Conservation (phyloP, 2,113 vertebrate genomes). For the Struthidea cinerea region DNA sequence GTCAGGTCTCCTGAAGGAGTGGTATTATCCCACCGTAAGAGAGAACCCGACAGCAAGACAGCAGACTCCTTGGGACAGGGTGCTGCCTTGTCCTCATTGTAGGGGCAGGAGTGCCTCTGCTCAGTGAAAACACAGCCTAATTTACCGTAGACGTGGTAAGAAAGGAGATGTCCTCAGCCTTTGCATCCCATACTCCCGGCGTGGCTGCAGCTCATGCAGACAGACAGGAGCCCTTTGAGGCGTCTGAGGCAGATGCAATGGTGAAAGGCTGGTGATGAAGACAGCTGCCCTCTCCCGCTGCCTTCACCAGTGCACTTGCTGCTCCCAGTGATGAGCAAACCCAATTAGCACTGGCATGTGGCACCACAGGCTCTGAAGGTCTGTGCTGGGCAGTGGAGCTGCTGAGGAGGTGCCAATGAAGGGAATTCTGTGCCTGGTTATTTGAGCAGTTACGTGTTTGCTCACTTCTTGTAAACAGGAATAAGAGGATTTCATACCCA, state of each 20-base stretch:
- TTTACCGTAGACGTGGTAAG: fast-evolving
- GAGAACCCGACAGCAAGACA: fast-evolving
- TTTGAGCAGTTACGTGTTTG: not conserved
- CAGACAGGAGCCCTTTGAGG: fast-evolving
- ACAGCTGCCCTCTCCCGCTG: not conserved
- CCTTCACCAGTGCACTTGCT: not conserved
- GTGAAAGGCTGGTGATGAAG: not conserved
- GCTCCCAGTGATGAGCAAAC: not conserved
- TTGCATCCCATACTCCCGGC: fast-evolving
- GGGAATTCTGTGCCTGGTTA: not conserved
- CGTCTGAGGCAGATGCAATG: not conserved
- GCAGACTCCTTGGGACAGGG: not conserved
- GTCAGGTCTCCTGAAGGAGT: not conserved
- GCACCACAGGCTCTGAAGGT: fast-evolving
- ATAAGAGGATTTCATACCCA: not conserved
- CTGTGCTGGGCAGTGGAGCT: not conserved
- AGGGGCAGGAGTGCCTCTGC: fast-evolving
- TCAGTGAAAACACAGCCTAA: not conserved
- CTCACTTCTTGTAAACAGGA: not conserved
- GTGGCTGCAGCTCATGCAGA: fast-evolving
- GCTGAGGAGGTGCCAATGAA: not conserved
- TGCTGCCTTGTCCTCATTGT: not conserved
- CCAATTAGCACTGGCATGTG: not conserved
- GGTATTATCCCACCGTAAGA: fast-evolving
- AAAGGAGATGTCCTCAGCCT: not conserved